Evolutionary conservation across 2,888 invertebrate genomes (phyloP), one percentile per base, ranked within the genome.

Genomic region (Cephus nigrinus): DNA sequence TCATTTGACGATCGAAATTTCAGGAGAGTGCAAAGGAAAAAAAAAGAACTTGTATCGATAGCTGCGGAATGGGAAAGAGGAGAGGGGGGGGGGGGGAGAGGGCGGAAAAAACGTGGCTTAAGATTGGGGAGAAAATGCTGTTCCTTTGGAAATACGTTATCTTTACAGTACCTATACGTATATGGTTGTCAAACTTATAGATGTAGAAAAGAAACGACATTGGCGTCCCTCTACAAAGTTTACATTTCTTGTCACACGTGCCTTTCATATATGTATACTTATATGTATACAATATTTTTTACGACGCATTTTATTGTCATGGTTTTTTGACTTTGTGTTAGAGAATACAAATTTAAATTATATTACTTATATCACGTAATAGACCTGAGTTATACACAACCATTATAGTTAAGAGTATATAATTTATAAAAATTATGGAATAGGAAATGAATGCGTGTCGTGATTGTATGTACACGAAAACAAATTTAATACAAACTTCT

Each of bases 271-370:
- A 32, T 32, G 32, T 32, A 32, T 32, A 32, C 32, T 32, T 86
- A 88, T 86, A n/a, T n/a, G n/a, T n/a, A 88, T 88, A 88, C 87
- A 33, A 88, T 88, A 88, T 87, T 88, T 88, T 88, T 88, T 87
- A 84, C 86, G 73, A 82, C 31, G 68, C 68, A 77, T 74, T 69
- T 75, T 76, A 68, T 15, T 23, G 73, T 73, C 73, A 77, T 68
- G 77, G 9, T 23, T 33, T 23, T 33, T 73, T 68, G 35, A 73
- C 30, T 77, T 73, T 36, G 11, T 15, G 33, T 15, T 68, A 30
- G n/a, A 68, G 34, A 40, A 68, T 40, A 4, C 1, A 40, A 12
- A 4, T 40, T 15, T 15, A 1, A 40, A 40, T 15, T 15, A 15
- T 40, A 4, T 15, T 15, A 4, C 15, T 15, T 1, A 4, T 15